Conservation (phyloP, 2,888 invertebrate genomes). For the Eudemis profundana region DNA sequence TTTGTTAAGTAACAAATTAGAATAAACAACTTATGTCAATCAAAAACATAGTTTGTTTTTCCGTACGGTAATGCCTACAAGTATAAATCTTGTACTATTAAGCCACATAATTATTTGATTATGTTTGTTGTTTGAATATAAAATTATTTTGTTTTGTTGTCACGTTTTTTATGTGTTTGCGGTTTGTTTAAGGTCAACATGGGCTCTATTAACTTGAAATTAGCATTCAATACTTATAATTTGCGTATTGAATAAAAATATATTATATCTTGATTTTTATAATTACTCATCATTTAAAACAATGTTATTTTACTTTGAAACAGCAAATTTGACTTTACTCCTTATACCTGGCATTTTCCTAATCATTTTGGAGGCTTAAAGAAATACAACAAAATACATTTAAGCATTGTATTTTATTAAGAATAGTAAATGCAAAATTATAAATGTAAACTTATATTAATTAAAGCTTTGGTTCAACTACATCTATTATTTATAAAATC, state of each 20-base stretch:
- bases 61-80: too few species aligned
- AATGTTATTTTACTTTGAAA: background rate
- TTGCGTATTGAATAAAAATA: too few species aligned
- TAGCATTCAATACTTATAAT: too few species aligned
- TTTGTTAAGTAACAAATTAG: too few species aligned
- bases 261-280: too few species aligned
- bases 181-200: background rate
- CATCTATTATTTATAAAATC: conserved; percentile 16
- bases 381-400: background rate
- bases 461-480: conserved; percentile 35
- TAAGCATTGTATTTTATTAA: conserved; percentile 20
- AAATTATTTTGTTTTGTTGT: background rate
- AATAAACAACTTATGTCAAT: too few species aligned
- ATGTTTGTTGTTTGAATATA: background rate
- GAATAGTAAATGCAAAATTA: conserved; percentile 34
- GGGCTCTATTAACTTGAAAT: too few species aligned
- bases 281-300: too few species aligned
- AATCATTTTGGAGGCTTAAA: background rate
- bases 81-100: background rate
- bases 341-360: too few species aligned
- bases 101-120: background rate
- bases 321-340: too few species aligned
- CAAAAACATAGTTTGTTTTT: too few species aligned
- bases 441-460: conserved; percentile 16
- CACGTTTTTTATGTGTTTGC: background rate